Base-by-base conservation (phyloP, 2,797 vertebrate species). In the Diceros bicornis region DNA sequence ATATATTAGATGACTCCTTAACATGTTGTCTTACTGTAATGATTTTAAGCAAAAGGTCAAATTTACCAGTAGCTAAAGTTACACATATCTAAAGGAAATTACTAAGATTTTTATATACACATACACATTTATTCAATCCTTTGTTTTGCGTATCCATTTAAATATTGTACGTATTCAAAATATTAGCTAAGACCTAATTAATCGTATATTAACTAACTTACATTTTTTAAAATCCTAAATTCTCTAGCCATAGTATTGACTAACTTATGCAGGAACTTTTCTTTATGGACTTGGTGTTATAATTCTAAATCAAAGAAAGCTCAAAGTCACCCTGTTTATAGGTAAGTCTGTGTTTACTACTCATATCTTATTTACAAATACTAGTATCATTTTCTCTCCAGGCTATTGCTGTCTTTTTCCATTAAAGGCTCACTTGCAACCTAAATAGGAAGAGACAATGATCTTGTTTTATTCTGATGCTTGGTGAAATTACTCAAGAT, bases 1-100 rank as follows among this genome's bases (percentile, higher is more conserved):
- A 97, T 95, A 59, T 77, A 93, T 97, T 93, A 86, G 34, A 86
- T 69, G 64, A 41, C 25, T 83, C 32, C 75, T 41, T 84, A 83
- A 1, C 2, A 71, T 29, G 11, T 75, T 52, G 7, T 83, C 32
- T 89, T 94, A 55, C 12, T 72, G 3, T 74, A 66, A 18, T 79
- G 68, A 83, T 66, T 93, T 94, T 74, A 93, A 93, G 94, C 5
- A 87, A 94, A 95, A 97, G 34, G 44, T 86, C 77, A 92, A 75
- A 61, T 57, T 55, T 90, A 41, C 7, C 83, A 20, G 20, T 23
- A 91, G 21, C 23, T 83, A 69, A 71, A 92, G 69, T 82, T 85
- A 64, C 9, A 71, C 75, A 13, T 75, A 81, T 77, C 7, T 83
- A 82, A 84, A 59, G 50, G 4, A 92, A 95, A 82, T 27, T 27